Percentiles rank a stretch among this genome's conserved stretches.
Conservation (phyloP, 2,797 vertebrate genomes). For the Acipenser transmontanus region DNA sequence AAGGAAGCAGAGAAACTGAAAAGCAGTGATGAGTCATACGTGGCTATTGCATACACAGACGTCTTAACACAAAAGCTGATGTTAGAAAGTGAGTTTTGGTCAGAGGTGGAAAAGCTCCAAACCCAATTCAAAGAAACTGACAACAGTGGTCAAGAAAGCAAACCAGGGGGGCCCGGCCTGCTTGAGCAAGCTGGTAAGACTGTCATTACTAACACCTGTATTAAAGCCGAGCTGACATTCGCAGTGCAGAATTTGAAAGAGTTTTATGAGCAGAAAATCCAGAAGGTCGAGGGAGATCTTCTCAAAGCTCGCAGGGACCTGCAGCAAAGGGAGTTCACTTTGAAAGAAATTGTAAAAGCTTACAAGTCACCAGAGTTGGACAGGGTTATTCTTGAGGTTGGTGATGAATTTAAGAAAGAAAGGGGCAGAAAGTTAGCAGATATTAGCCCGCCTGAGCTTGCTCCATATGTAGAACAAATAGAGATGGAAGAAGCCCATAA, state of each 20-base stretch:
- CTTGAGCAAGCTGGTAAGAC: conserved; percentile 33
- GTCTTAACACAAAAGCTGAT: conserved; percentile 77
- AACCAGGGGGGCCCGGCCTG: conserved; percentile 28
- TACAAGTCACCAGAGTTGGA: conserved; percentile 68
- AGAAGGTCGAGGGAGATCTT: conserved; percentile 71
- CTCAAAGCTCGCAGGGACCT: conserved; percentile 64
- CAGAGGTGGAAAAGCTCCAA: conserved; percentile 69
- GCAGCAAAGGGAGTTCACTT: conserved; percentile 65
- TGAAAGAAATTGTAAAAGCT: conserved; percentile 66
- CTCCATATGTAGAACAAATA: conserved; percentile 54
- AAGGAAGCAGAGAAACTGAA: conserved; percentile 60
- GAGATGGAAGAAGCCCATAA: conserved; percentile 51
- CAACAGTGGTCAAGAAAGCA: conserved; percentile 18
- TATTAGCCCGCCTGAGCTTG: conserved; percentile 47
- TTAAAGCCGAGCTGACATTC: conserved; percentile 80
- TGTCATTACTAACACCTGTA: conserved; percentile 48
- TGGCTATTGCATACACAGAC: conserved; percentile 62
- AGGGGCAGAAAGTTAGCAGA: conserved; percentile 49
- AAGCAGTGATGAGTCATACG: conserved; percentile 46
- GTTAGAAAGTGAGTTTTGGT: conserved; percentile 80
- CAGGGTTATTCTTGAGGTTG: conserved; percentile 65
- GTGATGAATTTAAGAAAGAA: conserved; percentile 50
- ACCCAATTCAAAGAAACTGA: conserved; percentile 37
- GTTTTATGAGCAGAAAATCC: conserved; percentile 71
- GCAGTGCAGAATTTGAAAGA: conserved; percentile 73